A percentile compares a stretch with the other conserved stretches of the same genome.
Evolutionary conservation across 2,888 invertebrate species (phyloP).

Genomic region (Phytoseiulus persimilis): DNA sequence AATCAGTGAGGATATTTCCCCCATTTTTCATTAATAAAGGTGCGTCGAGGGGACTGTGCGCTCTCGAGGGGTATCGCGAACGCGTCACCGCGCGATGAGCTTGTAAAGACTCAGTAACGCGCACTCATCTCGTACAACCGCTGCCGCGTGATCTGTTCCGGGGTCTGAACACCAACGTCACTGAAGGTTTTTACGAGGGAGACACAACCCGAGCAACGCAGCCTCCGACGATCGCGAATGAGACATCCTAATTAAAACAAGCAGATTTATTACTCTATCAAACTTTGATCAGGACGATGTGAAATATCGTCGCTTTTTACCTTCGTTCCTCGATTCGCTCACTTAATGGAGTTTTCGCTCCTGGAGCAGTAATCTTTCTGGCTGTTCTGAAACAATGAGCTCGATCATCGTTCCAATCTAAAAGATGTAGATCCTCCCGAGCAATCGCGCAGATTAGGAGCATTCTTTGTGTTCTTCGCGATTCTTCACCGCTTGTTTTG

Average conservation of each 20-base stretch:
- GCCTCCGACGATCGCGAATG: neutral
- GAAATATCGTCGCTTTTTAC: neutral
- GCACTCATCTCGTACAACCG: no score
- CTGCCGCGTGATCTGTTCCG: neutral
- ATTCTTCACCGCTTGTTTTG: no score
- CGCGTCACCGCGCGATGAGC: no score
- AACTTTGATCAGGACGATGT: neutral
- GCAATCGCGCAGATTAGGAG: no score
- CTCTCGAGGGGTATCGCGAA: no score
- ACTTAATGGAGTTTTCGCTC: neutral
- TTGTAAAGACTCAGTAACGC: no score
- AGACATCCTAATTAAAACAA: neutral
- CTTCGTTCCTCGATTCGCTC: neutral
- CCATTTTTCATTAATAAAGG: no score
- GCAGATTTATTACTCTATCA: constrained; percentile 5
- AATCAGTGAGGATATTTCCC: no score
- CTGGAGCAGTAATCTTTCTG: neutral
- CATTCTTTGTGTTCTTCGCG: no score
- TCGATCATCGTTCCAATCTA: neutral
- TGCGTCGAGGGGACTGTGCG: no score
- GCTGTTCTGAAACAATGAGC: neutral
- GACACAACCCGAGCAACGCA: neutral
- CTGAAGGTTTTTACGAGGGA: no score
- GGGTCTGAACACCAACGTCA: neutral
- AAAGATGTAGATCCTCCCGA: neutral